phyloP scores from a whole-genome alignment of 1,140 invertebrate genomes.

The Sitophilus oryzae region DNA sequence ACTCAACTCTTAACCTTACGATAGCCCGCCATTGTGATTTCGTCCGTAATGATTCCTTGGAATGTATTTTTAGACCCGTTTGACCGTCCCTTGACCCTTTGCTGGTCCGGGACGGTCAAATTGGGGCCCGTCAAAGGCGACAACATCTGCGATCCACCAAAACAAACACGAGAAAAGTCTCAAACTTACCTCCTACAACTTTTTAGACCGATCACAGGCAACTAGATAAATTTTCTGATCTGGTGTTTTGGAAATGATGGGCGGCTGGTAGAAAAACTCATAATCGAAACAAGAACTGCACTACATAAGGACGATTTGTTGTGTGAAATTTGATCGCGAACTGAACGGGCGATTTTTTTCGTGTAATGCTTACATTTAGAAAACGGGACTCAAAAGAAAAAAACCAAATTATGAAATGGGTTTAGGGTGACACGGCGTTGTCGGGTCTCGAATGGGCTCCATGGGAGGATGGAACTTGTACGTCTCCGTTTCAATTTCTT shows the following conservation, averaged over 20 bases:
- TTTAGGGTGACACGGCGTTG: slow-evolving; percentile 27
- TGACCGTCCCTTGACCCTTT: slow-evolving; percentile 21
- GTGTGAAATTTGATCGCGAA: slow-evolving; percentile 23
- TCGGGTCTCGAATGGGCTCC: slow-evolving; percentile 20
- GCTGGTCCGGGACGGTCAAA: background rate
- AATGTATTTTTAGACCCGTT: slow-evolving; percentile 29
- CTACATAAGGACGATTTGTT: slow-evolving; percentile 23
- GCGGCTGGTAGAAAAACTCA: slow-evolving; percentile 19
- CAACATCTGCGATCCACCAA: background rate
- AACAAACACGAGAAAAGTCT: slow-evolving; percentile 12
- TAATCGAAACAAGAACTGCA: slow-evolving; percentile 20
- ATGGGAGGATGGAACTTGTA: slow-evolving; percentile 19
- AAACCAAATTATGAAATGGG: slow-evolving; percentile 29
- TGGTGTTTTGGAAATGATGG: slow-evolving; percentile 24
- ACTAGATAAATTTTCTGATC: slow-evolving; percentile 25
- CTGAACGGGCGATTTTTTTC: slow-evolving; percentile 18
- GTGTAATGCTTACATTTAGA: slow-evolving; percentile 26
- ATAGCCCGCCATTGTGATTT: slow-evolving; percentile 41
- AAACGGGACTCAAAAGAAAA: slow-evolving; percentile 28
- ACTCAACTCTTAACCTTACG: slow-evolving; percentile 35
- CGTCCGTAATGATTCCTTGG: slow-evolving; percentile 31
- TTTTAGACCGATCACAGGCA: slow-evolving; percentile 23
- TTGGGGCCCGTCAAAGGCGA: background rate
- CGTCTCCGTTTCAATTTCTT: background rate
- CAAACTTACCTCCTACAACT: slow-evolving; percentile 28